These are phyloP conservation scores for Dysidea cf. avara DNA, from an alignment of 37 sponge, comb jelly and placozoan species.

Conservation along the genomic window DNA sequence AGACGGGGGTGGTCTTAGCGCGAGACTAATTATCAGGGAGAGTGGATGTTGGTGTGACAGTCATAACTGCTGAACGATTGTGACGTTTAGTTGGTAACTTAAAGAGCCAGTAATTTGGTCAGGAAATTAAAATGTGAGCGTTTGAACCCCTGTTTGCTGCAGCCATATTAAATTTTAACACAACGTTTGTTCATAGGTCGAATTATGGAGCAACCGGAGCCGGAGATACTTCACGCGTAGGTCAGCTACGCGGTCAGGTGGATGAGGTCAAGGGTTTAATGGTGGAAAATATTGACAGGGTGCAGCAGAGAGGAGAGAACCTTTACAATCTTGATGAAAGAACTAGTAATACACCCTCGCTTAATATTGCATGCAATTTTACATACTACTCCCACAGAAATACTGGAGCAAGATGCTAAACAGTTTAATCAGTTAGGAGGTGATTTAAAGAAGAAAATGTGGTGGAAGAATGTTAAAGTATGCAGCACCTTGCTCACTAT, in stretches of 20 bases:
- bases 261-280: slow-evolving; percentile 34
- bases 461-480: not conserved
- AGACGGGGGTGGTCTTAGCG: too few relatives aligned
- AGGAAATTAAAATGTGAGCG: too few relatives aligned
- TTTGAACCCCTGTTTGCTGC: too few relatives aligned
- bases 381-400: slow-evolving; percentile 4
- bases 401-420: not conserved
- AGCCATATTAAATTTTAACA: too few relatives aligned
- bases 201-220: too few relatives aligned
- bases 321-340: slow-evolving; percentile 23
- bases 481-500: not conserved
- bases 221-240: slow-evolving; percentile 14
- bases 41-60: too few relatives aligned
- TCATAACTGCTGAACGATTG: too few relatives aligned
- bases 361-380: not conserved
- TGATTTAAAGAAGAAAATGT: not conserved
- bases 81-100: too few relatives aligned
- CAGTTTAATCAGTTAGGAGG: not conserved
- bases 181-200: too few relatives aligned
- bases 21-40: too few relatives aligned
- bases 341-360: slow-evolving; percentile 6
- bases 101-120: too few relatives aligned
- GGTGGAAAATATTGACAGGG: slow-evolving; percentile 32
- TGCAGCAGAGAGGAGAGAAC: slow-evolving; percentile 38
- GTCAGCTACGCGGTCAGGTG: not conserved